phyloP scores from a whole-genome alignment of 2,888 invertebrate genomes.

The Tanytarsus gracilentus region DNA sequence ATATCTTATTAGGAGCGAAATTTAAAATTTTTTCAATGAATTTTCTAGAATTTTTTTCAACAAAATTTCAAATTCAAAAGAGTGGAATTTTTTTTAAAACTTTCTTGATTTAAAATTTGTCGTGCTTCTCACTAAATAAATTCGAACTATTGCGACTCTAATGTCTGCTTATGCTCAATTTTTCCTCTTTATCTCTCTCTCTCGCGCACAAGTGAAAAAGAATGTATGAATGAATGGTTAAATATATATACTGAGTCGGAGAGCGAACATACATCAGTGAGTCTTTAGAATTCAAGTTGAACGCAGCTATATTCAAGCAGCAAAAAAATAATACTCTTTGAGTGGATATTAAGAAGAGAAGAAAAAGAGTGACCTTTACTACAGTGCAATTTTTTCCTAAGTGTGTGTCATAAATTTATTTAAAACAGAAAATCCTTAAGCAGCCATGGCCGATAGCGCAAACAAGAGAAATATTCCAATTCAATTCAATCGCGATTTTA shows the following conservation, averaged over 20 bases:
- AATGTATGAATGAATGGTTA: no score
- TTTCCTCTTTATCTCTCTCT: neutral
- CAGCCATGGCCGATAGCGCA: slow-evolving; percentile 70
- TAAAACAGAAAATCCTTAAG: slow-evolving; percentile 2
- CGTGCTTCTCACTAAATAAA: no score
- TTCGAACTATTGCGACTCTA: no score
- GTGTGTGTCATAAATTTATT: neutral
- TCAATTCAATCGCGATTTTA: slow-evolving; percentile 78
- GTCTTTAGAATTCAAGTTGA: neutral
- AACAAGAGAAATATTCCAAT: slow-evolving; percentile 86
- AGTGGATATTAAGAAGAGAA: slow-evolving; percentile 16
- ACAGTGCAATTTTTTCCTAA: slow-evolving; percentile 2
- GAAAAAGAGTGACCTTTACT: slow-evolving; percentile 18
- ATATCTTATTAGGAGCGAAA: no score
- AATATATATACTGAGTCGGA: no score
- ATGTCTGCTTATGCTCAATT: neutral
- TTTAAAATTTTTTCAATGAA: no score
- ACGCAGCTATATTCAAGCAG: neutral
- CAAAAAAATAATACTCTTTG: slow-evolving; percentile 4
- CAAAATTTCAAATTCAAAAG: neutral
- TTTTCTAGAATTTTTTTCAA: neutral
- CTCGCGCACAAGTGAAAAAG: neutral
- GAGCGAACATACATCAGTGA: neutral
- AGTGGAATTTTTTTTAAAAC: no score
- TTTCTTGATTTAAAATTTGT: no score